Percentiles rank a stretch among this genome's conserved stretches.
Conservation (phyloP, 2,113 vertebrate species). For the Acrocephalus kingi region DNA sequence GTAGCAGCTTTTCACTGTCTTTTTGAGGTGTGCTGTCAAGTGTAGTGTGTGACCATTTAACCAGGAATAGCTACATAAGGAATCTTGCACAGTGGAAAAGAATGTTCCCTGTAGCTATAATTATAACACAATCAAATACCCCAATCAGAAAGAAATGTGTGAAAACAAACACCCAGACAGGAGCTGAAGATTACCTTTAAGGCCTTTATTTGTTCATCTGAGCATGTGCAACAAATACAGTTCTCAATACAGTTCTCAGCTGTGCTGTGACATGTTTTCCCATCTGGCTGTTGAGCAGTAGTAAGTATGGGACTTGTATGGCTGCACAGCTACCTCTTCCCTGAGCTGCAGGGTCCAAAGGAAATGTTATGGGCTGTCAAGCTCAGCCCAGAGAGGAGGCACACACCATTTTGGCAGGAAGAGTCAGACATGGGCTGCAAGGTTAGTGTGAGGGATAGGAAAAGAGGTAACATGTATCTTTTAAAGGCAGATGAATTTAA, state of each 20-base stretch:
- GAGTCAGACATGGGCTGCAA: background rate
- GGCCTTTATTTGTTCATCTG: background rate
- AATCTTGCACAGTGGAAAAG: background rate
- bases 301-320: background rate
- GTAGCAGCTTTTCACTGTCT: background rate
- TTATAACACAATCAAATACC: background rate
- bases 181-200: background rate
- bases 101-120: background rate
- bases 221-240: background rate
- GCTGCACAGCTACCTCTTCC: accelerated
- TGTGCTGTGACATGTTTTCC: background rate
- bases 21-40: background rate
- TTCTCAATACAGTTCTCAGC: background rate
- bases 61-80: background rate
- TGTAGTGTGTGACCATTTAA: background rate
- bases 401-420: background rate
- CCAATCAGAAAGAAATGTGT: background rate
- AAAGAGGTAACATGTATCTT: background rate
- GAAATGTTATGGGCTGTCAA: background rate
- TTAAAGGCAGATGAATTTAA: background rate
- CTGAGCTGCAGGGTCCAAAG: background rate
- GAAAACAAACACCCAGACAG: background rate
- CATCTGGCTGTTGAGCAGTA: background rate
- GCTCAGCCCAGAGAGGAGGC: background rate
- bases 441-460: background rate